Percentiles rank a stretch among this genome's conserved stretches.
These are phyloP conservation scores for Rhinoraja longicauda DNA, from an alignment of 2,797 vertebrate species.

Conservation along the genomic window DNA sequence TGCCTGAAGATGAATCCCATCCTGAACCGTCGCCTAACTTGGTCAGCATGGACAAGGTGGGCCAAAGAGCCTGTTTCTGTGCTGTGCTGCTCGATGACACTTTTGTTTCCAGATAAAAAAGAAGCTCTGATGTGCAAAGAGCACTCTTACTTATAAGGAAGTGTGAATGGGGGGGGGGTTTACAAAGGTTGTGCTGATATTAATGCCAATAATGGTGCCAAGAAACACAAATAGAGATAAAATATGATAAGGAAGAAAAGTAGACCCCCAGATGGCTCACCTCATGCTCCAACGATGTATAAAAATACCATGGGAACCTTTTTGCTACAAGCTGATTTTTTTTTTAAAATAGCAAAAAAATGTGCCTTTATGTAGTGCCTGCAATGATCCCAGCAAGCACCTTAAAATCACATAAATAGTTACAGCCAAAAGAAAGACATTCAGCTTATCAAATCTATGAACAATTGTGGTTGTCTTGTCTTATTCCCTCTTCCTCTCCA, in stretches of 20 bases:
- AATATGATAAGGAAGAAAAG: constrained; percentile 14
- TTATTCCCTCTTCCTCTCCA: too few relatives aligned
- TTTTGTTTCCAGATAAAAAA: neutral
- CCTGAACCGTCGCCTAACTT: too few relatives aligned
- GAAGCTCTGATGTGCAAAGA: neutral
- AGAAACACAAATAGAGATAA: neutral
- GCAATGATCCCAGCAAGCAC: neutral
- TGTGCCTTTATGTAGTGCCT: neutral
- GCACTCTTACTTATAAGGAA: neutral
- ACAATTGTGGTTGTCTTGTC: too few relatives aligned
- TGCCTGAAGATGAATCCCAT: neutral
- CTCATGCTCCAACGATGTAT: neutral
- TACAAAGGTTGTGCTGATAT: neutral
- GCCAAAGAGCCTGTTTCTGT: too few relatives aligned
- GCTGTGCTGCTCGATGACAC: too few relatives aligned
- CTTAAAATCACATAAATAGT: neutral
- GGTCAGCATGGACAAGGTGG: too few relatives aligned
- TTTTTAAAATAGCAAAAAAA: neutral
- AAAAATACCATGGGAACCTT: neutral
- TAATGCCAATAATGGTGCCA: neutral
- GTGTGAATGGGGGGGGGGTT: neutral
- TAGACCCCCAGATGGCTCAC: neutral
- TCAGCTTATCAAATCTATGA: too few relatives aligned
- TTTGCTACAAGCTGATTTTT: neutral
- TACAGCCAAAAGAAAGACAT: too few relatives aligned